phyloP scores from a whole-genome alignment of 2,888 invertebrate species.

The Hemaris fuciformis region DNA sequence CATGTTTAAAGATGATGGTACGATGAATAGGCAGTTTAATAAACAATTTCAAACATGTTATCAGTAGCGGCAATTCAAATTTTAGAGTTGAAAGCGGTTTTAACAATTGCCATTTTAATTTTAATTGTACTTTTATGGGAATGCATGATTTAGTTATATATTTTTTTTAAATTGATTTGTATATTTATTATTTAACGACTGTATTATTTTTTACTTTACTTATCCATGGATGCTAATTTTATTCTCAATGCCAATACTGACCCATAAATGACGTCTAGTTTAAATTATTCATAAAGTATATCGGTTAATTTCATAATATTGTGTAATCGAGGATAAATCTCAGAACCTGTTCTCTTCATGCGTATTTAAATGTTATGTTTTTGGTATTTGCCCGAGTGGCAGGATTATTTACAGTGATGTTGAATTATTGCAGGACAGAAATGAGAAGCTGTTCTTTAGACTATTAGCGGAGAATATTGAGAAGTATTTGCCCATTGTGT shows the following conservation, averaged over 20 bases:
- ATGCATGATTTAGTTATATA: background rate
- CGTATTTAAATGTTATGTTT: background rate
- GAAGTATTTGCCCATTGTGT: slow-evolving; percentile 97
- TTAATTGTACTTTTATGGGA: background rate
- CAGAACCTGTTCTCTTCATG: background rate
- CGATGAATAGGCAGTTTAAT: slow-evolving; percentile 17
- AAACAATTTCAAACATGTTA: background rate
- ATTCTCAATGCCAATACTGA: background rate
- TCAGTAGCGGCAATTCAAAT: background rate
- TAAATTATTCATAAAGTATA: background rate
- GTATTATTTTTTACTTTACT: background rate
- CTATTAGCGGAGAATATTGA: slow-evolving; percentile 96
- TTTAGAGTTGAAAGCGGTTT: background rate
- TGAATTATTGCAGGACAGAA: slow-evolving; percentile 88
- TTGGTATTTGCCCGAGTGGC: background rate
- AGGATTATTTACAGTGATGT: slow-evolving; percentile 40
- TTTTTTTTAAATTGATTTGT: background rate
- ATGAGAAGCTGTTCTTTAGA: slow-evolving; percentile 97
- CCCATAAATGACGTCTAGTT: background rate
- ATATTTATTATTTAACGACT: background rate
- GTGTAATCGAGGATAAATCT: background rate
- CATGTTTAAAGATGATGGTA: slow-evolving; percentile 13
- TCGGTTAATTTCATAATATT: background rate
- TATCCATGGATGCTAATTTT: background rate
- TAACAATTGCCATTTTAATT: background rate